Base-by-base conservation (phyloP, 2,113 vertebrate genomes). In the Phycodurus eques region DNA sequence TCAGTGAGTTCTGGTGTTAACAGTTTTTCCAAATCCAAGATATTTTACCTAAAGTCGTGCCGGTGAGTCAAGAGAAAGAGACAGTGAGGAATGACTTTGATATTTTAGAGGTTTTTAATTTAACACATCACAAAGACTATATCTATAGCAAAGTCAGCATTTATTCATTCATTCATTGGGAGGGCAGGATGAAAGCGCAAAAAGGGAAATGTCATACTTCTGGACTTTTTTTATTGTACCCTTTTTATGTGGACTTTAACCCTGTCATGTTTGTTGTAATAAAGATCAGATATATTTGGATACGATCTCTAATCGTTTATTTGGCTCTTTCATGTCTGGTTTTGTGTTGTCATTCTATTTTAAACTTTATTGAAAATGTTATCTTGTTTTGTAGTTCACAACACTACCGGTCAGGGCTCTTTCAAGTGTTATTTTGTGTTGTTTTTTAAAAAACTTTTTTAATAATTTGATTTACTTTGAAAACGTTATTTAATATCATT, bases 241-340 rank as follows among this genome's bases (percentile, higher is more conserved):
- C 68, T 46, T 43, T 76, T 84, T 70, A 74, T 83, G 69, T 68
- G 74, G 70, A 73, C 44, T 79, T 74, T 64, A 20, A n/a, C 46
- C 71, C 67, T 83, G 78, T 79, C 72, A 80, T 83, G 64, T 20
- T 78, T 74, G 73, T 67, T 89, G 78, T 76, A 89, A 88, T 91
- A 92, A 89, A 92, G 67, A 81, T 83, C 75, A 72, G 71, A 79
- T 84, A 85, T 83, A 77, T 79, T 85, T 83, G 68, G 60, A 69
- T 51, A 66, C 31, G 15, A 6, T 70, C 5, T 81, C 33, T 79
- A 27, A 9, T 31, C 6, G 8, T 61, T 61, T 42, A n/a, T 63
- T 63, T 43, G 8, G 2, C 13, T 43, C 11, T 63, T 42, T 14
- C 12, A 20, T 9, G 20, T 56, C 8, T n/a, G 8, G n/a, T 2